Percentiles rank a stretch among this genome's conserved stretches.
These are phyloP conservation scores for Todus mexicanus DNA, from an alignment of 2,797 vertebrate genomes.

Conservation along the genomic window DNA sequence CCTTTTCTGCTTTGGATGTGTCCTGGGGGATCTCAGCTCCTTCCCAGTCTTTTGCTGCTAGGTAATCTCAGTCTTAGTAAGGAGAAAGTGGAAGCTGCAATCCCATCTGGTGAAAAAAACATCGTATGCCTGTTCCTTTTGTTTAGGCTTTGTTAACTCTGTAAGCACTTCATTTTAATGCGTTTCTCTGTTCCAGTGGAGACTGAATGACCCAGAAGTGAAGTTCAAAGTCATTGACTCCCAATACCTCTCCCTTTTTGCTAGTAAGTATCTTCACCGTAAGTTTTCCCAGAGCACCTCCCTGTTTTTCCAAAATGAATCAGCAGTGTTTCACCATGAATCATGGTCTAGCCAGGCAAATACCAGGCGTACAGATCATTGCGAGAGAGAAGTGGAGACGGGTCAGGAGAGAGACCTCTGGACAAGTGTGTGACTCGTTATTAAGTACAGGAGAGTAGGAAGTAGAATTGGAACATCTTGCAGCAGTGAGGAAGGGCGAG, in stretches of 20 bases:
- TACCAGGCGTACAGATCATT: background rate
- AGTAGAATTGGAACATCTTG: background rate
- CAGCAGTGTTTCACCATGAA: background rate
- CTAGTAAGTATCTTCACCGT: slow-evolving; percentile 79
- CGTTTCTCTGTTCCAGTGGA: slow-evolving; percentile 83
- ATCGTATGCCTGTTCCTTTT: background rate
- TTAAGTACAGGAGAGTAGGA: background rate
- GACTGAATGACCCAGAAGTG: slow-evolving; percentile 69
- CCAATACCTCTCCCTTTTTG: slow-evolving; percentile 86
- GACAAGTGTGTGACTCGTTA: background rate
- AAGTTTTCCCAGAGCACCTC: background rate
- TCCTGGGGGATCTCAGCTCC: background rate
- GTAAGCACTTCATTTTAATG: background rate
- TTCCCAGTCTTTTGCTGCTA: background rate
- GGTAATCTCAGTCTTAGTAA: background rate
- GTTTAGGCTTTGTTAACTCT: background rate
- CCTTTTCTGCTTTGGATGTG: background rate
- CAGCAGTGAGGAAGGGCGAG: background rate
- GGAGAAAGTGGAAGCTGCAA: background rate
- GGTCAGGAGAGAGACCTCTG: background rate
- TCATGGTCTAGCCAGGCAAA: background rate
- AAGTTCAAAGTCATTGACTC: slow-evolving; percentile 85
- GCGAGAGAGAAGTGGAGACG: background rate
- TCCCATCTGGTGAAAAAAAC: background rate
- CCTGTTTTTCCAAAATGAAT: background rate